Conservation (phyloP, 2,797 vertebrate genomes). For the Clarias laeviceps region DNA sequence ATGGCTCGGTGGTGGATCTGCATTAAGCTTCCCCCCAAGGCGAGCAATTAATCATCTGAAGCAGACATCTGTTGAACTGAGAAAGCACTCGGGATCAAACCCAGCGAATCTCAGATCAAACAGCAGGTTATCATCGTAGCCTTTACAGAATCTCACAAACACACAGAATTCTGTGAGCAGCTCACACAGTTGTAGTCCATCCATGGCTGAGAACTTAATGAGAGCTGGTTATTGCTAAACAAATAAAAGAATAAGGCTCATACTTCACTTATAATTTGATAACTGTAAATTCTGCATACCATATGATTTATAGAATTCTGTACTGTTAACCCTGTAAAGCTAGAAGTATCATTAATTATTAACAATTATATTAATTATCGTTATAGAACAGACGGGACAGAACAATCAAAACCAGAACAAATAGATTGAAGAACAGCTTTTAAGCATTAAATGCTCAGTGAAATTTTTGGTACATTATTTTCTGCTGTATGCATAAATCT, state of each 20-base stretch:
- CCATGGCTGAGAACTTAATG: slow-evolving; percentile 13
- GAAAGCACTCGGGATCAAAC: slow-evolving; percentile 43
- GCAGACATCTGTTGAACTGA: slow-evolving; percentile 46
- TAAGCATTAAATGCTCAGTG: too few relatives aligned
- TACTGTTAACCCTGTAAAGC: too few relatives aligned
- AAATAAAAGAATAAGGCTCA: neutral
- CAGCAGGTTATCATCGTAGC: slow-evolving; percentile 44
- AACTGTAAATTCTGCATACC: neutral
- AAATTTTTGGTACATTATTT: too few relatives aligned
- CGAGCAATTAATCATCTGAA: slow-evolving; percentile 51
- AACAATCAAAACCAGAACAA: too few relatives aligned
- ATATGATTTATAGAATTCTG: too few relatives aligned
- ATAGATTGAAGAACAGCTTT: too few relatives aligned
- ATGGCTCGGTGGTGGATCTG: slow-evolving; percentile 26
- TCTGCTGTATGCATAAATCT: too few relatives aligned
- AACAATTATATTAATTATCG: too few relatives aligned
- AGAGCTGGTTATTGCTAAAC: neutral
- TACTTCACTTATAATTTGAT: neutral
- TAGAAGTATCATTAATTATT: too few relatives aligned
- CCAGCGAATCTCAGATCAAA: slow-evolving; percentile 47
- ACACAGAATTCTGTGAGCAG: neutral
- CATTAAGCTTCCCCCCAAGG: slow-evolving; percentile 29
- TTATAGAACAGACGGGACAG: too few relatives aligned
- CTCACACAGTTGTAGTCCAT: slow-evolving; percentile 1
- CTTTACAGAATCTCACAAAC: slow-evolving; percentile 44